A percentile compares a stretch with the other conserved stretches of the same genome.
phyloP scores from a whole-genome alignment of 30 jellyfish, hydroid and myxozoan genomes.

The Turritopsis dohrnii region DNA sequence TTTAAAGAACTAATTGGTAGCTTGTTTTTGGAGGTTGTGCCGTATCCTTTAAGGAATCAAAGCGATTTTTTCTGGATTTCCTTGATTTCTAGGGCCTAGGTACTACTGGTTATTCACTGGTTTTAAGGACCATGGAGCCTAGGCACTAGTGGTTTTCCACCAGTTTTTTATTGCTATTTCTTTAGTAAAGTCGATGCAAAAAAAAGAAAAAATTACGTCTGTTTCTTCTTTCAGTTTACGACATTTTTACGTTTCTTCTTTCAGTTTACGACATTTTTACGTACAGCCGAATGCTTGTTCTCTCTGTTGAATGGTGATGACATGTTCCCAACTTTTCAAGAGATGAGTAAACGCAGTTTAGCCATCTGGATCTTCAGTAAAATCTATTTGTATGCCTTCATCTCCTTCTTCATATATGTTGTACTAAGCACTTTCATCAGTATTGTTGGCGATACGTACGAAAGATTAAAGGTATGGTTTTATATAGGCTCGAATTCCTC shows the following conservation, averaged over 20 bases:
- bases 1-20: too few relatives aligned
- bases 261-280: slow-evolving; percentile 56
- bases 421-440: slow-evolving; percentile 82
- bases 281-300: slow-evolving; percentile 78
- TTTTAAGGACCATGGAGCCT: too few relatives aligned
- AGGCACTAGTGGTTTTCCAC: too few relatives aligned
- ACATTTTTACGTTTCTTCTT: neutral
- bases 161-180: too few relatives aligned
- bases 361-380: slow-evolving; percentile 66
- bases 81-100: too few relatives aligned
- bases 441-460: slow-evolving; percentile 94
- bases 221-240: neutral
- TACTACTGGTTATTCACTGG: too few relatives aligned
- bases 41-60: too few relatives aligned
- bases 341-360: slow-evolving; percentile 35
- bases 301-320: slow-evolving; percentile 87
- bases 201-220: too few relatives aligned
- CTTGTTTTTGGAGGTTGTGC: too few relatives aligned
- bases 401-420: slow-evolving; percentile 87
- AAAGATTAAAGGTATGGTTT: slow-evolving; percentile 62
- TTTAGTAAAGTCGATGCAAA: too few relatives aligned
- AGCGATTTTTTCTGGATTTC: too few relatives aligned
- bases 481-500: too few relatives aligned
- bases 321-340: slow-evolving; percentile 76
- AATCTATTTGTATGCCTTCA: slow-evolving; percentile 64